Base-by-base conservation (phyloP, 2,888 invertebrate genomes). In the Noctua fimbriata region DNA sequence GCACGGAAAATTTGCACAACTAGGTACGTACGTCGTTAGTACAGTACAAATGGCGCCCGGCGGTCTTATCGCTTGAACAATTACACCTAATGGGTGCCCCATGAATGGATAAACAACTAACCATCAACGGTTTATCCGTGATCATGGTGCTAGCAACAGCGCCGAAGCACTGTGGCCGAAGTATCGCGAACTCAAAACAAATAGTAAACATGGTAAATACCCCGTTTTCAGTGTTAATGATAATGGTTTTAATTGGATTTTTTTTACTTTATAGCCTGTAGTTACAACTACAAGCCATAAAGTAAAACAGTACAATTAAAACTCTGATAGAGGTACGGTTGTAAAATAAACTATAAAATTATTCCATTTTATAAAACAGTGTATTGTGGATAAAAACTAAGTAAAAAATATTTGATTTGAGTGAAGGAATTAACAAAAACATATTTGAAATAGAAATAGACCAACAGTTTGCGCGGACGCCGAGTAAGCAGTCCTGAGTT, bases 191-290 rank as follows among this genome's bases (percentile, higher is more conserved):
- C 49, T 49, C 49, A 18, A 49, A 49, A 49, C 1, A 49, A 49
- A 49, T 49, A 18, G 47, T 49, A 49, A 44, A 47, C 47, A 47
- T 47, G 14, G 47, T 47, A 47, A 47, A 47, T 16, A 47, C 16
- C 47, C 5, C 47, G 16, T 47, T 47, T 14, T 47, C 18, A 18
- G 18, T n/a, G 58, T 24, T 24, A 55, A 55, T 55, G 18, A 18
- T 24, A 55, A 5, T 55, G 52, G 24, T 72, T 55, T 28, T 75
- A 74, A 74, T 75, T 74, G n/a, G 41, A 28, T 24, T 32, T 72
- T 52, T 73, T 41, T 55, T 6, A 72, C 24, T 55, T 6, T 21
- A 52, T 14, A 4, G 0, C 71, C 10, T 28, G 21, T 69, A 69
- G 16, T 70, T 55, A 28, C 41, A 24, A 44, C 49, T 52, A 49